Conservation (phyloP, 2,797 vertebrate genomes). For the Nothura maculosa region DNA sequence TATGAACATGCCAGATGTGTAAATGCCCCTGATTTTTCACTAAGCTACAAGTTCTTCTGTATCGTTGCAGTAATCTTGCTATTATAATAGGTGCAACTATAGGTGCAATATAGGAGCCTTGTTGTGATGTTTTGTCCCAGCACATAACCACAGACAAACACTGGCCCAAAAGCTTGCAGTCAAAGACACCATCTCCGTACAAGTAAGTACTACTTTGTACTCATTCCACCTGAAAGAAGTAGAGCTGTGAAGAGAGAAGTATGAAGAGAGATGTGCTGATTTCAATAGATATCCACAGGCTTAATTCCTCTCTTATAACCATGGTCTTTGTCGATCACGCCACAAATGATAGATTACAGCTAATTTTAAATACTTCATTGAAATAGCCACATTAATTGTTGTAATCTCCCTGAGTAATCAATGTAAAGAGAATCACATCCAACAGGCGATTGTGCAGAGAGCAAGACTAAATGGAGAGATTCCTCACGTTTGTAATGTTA, state of each 20-base stretch:
- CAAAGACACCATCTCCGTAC: not conserved
- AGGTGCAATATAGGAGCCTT: no score
- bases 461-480: fast-evolving
- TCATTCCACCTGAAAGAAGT: fast-evolving
- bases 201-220: not conserved
- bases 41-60: not conserved
- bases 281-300: fast-evolving
- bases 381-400: fast-evolving
- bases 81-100: not conserved
- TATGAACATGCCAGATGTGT: not conserved
- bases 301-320: not conserved
- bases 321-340: not conserved
- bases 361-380: not conserved
- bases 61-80: not conserved
- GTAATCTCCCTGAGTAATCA: fast-evolving
- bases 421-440: not conserved
- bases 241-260: not conserved
- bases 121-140: not conserved
- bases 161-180: not conserved
- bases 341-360: not conserved
- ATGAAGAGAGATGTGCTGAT: not conserved
- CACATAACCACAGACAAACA: not conserved
- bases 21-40: not conserved
- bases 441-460: fast-evolving
- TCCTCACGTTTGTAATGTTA: not conserved